Evolutionary conservation across 2,797 vertebrate genomes (phyloP).

Genomic region (Phyllotis vaccarum): DNA sequence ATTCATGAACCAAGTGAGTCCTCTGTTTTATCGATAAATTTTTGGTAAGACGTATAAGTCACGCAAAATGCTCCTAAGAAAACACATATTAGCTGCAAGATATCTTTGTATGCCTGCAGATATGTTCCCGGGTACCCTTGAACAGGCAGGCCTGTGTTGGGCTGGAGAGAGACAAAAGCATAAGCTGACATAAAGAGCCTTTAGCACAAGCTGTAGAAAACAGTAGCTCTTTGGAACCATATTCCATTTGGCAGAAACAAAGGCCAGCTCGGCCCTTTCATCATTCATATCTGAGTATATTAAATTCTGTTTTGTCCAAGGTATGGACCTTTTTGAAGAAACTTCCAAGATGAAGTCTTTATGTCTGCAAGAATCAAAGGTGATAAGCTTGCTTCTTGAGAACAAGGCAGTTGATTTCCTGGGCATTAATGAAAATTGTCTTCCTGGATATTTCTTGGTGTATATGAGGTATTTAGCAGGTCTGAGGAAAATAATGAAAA

Average conservation of each 20-base stretch:
- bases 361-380: neutral
- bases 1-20: neutral
- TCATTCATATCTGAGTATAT: slow-evolving; percentile 33
- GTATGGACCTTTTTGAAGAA: slow-evolving; percentile 53
- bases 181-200: slow-evolving; percentile 39
- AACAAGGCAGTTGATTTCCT: slow-evolving; percentile 2
- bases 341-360: slow-evolving; percentile 3
- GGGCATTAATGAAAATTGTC: slow-evolving; percentile 45
- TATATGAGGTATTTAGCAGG: neutral
- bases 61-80: slow-evolving; percentile 37
- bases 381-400: slow-evolving; percentile 21
- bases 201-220: slow-evolving; percentile 47
- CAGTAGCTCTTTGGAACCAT: slow-evolving; percentile 37
- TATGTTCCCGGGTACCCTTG: slow-evolving; percentile 5
- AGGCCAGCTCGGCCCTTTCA: slow-evolving; percentile 47
- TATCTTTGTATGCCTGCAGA: neutral
- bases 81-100: neutral
- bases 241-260: slow-evolving; percentile 66
- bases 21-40: neutral
- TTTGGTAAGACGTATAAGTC: slow-evolving; percentile 38
- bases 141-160: neutral
- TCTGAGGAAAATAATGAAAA: neutral
- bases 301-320: slow-evolving; percentile 51
- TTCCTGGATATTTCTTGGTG: neutral
- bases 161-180: slow-evolving; percentile 13